Evolutionary conservation across 1,140 invertebrate species (phyloP).

Genomic region (Cotesia vestalis): DNA sequence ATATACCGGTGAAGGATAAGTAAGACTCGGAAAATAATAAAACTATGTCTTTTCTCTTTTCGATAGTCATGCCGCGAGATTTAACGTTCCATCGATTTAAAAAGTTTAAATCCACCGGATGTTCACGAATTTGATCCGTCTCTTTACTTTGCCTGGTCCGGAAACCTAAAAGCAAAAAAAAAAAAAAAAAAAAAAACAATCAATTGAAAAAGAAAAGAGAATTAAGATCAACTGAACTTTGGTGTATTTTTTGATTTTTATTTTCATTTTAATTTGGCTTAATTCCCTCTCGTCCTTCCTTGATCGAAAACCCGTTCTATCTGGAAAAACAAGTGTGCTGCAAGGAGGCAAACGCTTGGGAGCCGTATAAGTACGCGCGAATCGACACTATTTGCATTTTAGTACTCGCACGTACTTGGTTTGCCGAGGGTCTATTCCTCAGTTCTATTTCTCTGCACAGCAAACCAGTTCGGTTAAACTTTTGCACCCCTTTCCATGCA

Average conservation of each 20-base stretch:
- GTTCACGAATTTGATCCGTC: slow-evolving; percentile 33
- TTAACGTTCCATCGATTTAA: slow-evolving; percentile 30
- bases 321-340: slow-evolving; percentile 1
- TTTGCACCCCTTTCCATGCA: slow-evolving; percentile 10
- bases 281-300: too few relatives aligned
- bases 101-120: slow-evolving; percentile 34
- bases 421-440: slow-evolving; percentile 15
- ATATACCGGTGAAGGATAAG: not conserved
- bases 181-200: not conserved
- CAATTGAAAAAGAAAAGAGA: not conserved
- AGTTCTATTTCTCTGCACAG: not conserved
- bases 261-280: not conserved
- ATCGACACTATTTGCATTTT: slow-evolving; percentile 38
- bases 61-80: slow-evolving; percentile 25
- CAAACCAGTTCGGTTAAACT: not conserved
- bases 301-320: too few relatives aligned
- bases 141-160: not conserved
- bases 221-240: not conserved
- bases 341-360: not conserved
- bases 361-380: slow-evolving; percentile 26
- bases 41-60: not conserved
- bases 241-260: not conserved
- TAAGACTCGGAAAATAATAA: slow-evolving; percentile 12
- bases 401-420: slow-evolving; percentile 12
- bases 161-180: not conserved